phyloP scores from a whole-genome alignment of 1,140 invertebrate genomes.

The Nasonia longicornis region DNA sequence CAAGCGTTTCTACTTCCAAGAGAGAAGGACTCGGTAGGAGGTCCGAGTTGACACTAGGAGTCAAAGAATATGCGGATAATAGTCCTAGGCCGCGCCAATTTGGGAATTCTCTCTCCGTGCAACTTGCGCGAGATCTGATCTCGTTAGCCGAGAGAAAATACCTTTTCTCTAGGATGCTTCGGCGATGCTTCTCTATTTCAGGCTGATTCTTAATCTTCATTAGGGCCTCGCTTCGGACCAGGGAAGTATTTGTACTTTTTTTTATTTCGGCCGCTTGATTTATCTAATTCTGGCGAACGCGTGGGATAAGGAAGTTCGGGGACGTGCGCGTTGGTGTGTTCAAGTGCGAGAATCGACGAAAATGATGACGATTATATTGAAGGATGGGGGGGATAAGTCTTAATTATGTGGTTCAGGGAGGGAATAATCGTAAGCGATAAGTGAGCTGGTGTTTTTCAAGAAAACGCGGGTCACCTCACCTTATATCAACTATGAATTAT shows the following conservation, averaged over 20 bases:
- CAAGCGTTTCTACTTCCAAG: background rate
- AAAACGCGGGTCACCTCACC: background rate
- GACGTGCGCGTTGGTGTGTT: background rate
- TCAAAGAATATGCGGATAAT: slow-evolving; percentile 35
- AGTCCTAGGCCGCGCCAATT: slow-evolving; percentile 34
- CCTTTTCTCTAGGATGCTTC: slow-evolving; percentile 2
- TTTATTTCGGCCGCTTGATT: slow-evolving; percentile 28
- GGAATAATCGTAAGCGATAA: slow-evolving; percentile 12
- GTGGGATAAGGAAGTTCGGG: slow-evolving; percentile 7
- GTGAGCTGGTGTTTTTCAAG: background rate
- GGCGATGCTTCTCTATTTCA: slow-evolving; percentile 3
- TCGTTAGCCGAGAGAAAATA: background rate
- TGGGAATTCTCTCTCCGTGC: slow-evolving; percentile 32
- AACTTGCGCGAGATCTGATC: background rate
- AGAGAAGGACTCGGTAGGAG: slow-evolving; percentile 20
- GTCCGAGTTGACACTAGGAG: slow-evolving; percentile 36
- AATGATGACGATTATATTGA: slow-evolving; percentile 10
- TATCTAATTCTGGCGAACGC: slow-evolving; percentile 35
- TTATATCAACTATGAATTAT: background rate
- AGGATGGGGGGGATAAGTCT: slow-evolving; percentile 22
- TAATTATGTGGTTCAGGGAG: slow-evolving; percentile 31
- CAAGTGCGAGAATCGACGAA: slow-evolving; percentile 16
- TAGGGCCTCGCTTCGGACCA: background rate
- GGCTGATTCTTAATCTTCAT: slow-evolving; percentile 36
- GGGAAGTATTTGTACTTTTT: background rate